Evolutionary conservation across 2,797 vertebrate species (phyloP).

Genomic region (Australoheros facetus): DNA sequence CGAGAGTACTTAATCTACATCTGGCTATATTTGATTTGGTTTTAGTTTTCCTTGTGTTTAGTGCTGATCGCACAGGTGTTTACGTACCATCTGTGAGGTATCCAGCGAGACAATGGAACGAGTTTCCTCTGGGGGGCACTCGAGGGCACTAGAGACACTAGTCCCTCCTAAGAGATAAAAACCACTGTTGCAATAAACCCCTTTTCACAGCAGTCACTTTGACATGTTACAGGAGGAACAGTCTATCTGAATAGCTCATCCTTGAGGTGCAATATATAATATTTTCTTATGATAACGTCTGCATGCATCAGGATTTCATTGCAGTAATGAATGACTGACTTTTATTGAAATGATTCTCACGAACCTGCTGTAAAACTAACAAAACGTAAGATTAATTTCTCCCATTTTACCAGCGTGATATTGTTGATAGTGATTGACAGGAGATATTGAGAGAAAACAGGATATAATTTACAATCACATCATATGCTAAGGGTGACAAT

Average conservation of each 20-base stretch:
- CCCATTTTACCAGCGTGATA: neutral
- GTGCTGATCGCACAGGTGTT: constrained; percentile 14
- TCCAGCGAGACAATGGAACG: constrained; percentile 95
- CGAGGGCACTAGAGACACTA: constrained; percentile 93
- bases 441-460: neutral
- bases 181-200: neutral
- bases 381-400: neutral
- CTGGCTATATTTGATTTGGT: neutral
- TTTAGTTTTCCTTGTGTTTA: neutral
- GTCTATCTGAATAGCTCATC: neutral
- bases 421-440: neutral
- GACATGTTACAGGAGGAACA: neutral
- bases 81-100: constrained; percentile 96
- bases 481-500: neutral
- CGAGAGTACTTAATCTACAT: neutral
- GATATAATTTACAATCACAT: neutral
- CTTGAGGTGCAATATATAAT: neutral
- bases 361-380: neutral
- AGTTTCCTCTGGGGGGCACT: constrained; percentile 93
- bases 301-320: neutral
- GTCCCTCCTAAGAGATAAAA: constrained; percentile 87
- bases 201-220: neutral
- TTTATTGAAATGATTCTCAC: neutral
- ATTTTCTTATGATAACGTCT: neutral
- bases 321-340: neutral